These are phyloP conservation scores for Quadroppia sp. DNA, from an alignment of 2,888 invertebrate genomes.

Conservation along the genomic window DNA sequence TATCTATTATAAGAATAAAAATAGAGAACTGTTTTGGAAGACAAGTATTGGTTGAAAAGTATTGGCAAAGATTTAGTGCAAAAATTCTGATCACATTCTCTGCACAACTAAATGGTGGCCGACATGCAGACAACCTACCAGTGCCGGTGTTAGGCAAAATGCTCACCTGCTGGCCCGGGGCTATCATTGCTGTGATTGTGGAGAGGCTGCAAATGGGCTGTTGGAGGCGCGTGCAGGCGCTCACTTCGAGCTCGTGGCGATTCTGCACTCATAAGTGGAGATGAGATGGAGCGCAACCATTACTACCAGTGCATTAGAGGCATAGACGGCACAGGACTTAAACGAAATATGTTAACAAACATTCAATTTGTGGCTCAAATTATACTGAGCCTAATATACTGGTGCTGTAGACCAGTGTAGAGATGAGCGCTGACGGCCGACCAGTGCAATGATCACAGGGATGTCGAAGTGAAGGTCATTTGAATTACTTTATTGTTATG, in stretches of 20 bases:
- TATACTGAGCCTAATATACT: slow-evolving; percentile 4
- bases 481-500: slow-evolving; percentile 21
- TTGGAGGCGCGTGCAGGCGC: slow-evolving; percentile 28
- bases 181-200: slow-evolving; percentile 21
- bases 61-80: slow-evolving; percentile 27
- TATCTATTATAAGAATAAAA: slow-evolving; percentile 13
- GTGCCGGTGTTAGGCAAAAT: background rate
- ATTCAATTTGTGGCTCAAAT: slow-evolving; percentile 37
- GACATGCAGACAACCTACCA: slow-evolving; percentile 21
- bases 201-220: slow-evolving; percentile 15
- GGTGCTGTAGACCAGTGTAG: background rate
- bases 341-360: slow-evolving; percentile 35
- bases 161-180: slow-evolving; percentile 29
- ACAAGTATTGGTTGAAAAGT: slow-evolving; percentile 1
- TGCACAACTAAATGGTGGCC: slow-evolving; percentile 23
- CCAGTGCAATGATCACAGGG: slow-evolving; percentile 12
- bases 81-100: slow-evolving; percentile 24
- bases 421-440: background rate
- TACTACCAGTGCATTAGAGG: background rate
- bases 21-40: slow-evolving; percentile 18
- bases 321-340: background rate
- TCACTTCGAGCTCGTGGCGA: slow-evolving; percentile 24
- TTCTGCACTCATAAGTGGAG: background rate
- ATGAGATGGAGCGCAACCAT: background rate
- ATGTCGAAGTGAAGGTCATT: slow-evolving; percentile 2